Percentiles rank a stretch among this genome's conserved stretches.
phyloP scores from a whole-genome alignment of 2,113 vertebrate species.

The Acanthisitta chloris region DNA sequence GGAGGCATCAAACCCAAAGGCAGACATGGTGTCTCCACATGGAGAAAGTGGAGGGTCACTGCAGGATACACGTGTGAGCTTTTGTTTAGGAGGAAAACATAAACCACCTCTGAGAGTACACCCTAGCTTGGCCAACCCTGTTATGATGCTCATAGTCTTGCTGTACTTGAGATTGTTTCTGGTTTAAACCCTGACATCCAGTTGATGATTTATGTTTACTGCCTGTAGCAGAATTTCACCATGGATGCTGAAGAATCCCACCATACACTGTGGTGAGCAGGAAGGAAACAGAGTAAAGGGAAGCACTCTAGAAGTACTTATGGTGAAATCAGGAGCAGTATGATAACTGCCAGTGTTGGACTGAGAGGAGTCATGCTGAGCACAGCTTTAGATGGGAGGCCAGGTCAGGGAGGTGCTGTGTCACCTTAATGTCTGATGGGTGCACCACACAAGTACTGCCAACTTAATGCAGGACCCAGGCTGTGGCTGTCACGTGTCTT shows the following conservation, averaged over 20 bases:
- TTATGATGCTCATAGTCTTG: background rate
- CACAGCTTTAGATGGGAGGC: background rate
- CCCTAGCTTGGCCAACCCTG: background rate
- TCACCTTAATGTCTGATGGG: background rate
- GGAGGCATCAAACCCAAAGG: background rate
- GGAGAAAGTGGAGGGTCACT: background rate
- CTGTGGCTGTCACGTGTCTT: background rate
- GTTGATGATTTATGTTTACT: background rate
- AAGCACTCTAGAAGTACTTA: background rate
- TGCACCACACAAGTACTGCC: background rate
- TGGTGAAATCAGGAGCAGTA: background rate
- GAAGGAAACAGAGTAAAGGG: background rate
- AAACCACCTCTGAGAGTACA: background rate
- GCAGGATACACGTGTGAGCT: background rate
- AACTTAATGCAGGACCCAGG: background rate
- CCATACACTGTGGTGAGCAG: accelerated
- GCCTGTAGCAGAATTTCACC: background rate
- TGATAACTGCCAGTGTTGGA: background rate
- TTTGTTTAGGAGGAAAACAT: background rate
- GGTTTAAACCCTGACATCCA: background rate
- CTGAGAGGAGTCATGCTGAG: background rate
- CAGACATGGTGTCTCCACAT: background rate
- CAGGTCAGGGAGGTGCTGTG: background rate
- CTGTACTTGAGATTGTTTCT: background rate
- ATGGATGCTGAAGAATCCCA: background rate